Conservation (phyloP, 2,888 invertebrate species). For the Cremastinae sp. region DNA sequence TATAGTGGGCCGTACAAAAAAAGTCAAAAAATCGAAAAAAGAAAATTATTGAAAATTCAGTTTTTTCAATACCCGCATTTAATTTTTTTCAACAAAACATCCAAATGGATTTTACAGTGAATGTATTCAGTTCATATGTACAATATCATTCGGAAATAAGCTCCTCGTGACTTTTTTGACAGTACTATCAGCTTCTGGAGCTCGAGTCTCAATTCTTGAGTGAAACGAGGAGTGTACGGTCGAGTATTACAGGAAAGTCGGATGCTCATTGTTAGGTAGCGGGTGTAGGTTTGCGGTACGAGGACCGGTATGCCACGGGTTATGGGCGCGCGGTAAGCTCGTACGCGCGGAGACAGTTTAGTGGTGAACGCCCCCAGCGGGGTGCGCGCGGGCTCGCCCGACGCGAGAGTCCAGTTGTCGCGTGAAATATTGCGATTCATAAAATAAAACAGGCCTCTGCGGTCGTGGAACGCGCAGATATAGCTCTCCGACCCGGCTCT, state of each 20-base stretch:
- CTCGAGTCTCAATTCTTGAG: too few species aligned
- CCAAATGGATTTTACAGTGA: too few species aligned
- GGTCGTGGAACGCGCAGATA: conserved; percentile 77
- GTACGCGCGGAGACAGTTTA: conserved; percentile 78
- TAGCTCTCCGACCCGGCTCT: conserved; percentile 68
- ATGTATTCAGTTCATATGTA: too few species aligned
- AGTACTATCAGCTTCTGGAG: too few species aligned
- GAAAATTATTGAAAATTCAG: too few species aligned
- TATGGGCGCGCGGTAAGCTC: conserved; percentile 75
- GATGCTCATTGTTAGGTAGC: conserved; percentile 29
- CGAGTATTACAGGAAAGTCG: conserved; percentile 30
- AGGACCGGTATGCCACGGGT: conserved; percentile 69
- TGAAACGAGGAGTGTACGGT: too few species aligned
- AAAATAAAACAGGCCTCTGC: conserved; percentile 79
- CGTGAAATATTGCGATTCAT: conserved; percentile 80
- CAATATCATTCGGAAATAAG: too few species aligned
- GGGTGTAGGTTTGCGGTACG: conserved; percentile 37
- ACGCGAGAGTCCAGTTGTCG: conserved; percentile 77
- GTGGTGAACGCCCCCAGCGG: conserved; percentile 72
- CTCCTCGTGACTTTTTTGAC: too few species aligned
- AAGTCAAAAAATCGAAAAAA: too few species aligned
- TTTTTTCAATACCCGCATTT: too few species aligned
- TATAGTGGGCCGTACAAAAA: too few species aligned
- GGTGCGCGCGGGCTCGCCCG: conserved; percentile 41
- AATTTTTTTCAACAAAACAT: too few species aligned